Evolutionary conservation across 2,113 vertebrate species (phyloP), one percentile per base, ranked within the genome.

Genomic region (Elgaria multicarinata): DNA sequence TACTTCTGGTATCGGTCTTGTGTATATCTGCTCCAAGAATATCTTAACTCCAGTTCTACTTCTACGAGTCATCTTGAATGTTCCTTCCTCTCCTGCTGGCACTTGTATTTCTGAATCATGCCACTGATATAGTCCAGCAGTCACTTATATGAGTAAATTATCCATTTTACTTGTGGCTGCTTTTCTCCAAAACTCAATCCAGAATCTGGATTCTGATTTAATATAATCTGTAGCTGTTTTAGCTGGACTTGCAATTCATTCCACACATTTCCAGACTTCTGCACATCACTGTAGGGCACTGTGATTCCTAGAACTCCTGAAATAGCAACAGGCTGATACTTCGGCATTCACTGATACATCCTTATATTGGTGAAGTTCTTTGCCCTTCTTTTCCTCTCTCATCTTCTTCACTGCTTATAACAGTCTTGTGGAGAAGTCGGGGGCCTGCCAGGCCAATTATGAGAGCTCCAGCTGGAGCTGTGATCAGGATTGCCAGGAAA

Each of bases 401-500:
- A 42, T 44, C 93, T 86, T 94, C 88, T 46, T 92, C 89, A 28
- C 83, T 89, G 26, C 71, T 90, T 83, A 42, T 58, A 44, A 95
- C 90, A 77, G 91, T 94, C 91, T 97, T 97, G 83, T 97, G 95
- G 88, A 99, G 95, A 91, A 99, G 98, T 82, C 96, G 97, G 33
- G 98, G 98, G 5, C 98, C 99, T 0, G 97, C 93, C 91, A 99
- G 96, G 62, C 98, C 98, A 28, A 99, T 99, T 44, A 98, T 96
- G 7, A 99, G 94, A 1, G 98, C 98, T 90, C 99, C 98, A 6
- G 98, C 2, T 50, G 99, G 98, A 86, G 99, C 99, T 1, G 99
- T 99, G 94, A 97, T 97, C 89, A 99, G 96, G 93, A 99, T 99
- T 46, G 98, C 96, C 94, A 99, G 90, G 95, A 99, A 98, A 0